Evolutionary conservation across 2,797 vertebrate species (phyloP), one percentile per base, ranked within the genome.

Genomic region (Pseudomugil tenellus): DNA sequence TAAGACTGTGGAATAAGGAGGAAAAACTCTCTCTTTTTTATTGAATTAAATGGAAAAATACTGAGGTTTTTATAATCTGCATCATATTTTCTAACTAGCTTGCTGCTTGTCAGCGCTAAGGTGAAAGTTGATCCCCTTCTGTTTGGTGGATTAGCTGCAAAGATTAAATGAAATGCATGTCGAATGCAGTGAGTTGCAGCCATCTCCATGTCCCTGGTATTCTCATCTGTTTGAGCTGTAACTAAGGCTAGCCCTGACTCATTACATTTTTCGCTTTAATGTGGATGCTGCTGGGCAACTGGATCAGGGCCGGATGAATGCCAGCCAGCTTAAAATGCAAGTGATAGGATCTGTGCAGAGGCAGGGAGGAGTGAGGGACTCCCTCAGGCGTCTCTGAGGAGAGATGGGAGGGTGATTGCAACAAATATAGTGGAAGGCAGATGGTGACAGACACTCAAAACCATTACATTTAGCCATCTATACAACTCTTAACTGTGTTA

Each of bases 211-310:
- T 9, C 52, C 37, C 43, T 11, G 10, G 9, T 54, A 23, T 83
- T 65, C 43, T 12, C 7, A 48, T 51, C 41, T 78, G 79, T 88
- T 83, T 83, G 46, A 77, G 59, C 61, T 19, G 69, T 78, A 53
- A 77, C 67, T 73, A 72, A 21, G 59, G 37, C 43, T 46, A 67
- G 72, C 74, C 83, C 74, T 84, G 85, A 76, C 74, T 81, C 76
- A 61, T 49, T 83, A 69, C 26, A 58, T 87, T 91, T 90, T 76
- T 73, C 43, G 83, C 55, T 66, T 74, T 86, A 78, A 87, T 85
- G 77, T 63, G 59, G 79, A 67, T 72, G 76, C 74, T 79, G 66
- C 76, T 26, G 48, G 84, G 80, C 77, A 80, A 85, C 78, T 77
- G 78, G 69, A 92, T 89, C 73, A 57, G 79, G 70, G 53, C 63